Evolutionary conservation across 2,113 vertebrate species (phyloP).

Genomic region (Trematocara unimaculatum): DNA sequence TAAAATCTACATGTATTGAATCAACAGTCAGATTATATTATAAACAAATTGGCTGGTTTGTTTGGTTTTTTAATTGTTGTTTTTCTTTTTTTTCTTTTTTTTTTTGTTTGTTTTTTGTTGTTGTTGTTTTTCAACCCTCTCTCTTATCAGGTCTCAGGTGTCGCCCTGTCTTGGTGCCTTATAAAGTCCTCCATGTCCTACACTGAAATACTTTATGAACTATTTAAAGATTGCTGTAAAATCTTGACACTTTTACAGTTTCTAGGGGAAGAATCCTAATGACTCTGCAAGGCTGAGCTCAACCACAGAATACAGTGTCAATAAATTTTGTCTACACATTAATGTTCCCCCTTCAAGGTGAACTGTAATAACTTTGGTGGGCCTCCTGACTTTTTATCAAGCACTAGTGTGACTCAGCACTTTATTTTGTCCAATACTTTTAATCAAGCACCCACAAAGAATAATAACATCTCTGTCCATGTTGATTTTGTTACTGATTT

Average conservation of each 20-base stretch:
- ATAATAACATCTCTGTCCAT: not conserved
- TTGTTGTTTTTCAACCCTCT: not conserved
- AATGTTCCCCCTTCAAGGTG: not conserved
- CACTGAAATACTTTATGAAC: not conserved
- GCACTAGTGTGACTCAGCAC: not conserved
- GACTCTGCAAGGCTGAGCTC: not conserved
- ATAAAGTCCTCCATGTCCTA: not conserved
- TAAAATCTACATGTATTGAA: not conserved
- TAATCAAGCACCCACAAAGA: rapidly evolving
- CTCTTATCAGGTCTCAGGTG: not conserved
- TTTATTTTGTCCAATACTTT: not conserved
- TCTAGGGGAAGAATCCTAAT: not conserved
- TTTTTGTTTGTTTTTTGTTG: too few species aligned
- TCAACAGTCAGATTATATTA: not conserved
- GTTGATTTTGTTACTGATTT: not conserved
- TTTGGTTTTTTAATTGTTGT: rapidly evolving
- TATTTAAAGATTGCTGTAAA: not conserved
- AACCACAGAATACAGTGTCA: not conserved
- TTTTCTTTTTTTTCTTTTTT: rapidly evolving
- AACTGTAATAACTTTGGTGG: not conserved
- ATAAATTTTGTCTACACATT: not conserved
- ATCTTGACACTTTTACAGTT: not conserved
- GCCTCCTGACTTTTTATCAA: not conserved
- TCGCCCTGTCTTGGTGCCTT: not conserved
- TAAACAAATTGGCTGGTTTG: not conserved